Evolutionary conservation across 2,888 invertebrate species (phyloP), one percentile per base, ranked within the genome.

Genomic region (Cerceris rybyensis): DNA sequence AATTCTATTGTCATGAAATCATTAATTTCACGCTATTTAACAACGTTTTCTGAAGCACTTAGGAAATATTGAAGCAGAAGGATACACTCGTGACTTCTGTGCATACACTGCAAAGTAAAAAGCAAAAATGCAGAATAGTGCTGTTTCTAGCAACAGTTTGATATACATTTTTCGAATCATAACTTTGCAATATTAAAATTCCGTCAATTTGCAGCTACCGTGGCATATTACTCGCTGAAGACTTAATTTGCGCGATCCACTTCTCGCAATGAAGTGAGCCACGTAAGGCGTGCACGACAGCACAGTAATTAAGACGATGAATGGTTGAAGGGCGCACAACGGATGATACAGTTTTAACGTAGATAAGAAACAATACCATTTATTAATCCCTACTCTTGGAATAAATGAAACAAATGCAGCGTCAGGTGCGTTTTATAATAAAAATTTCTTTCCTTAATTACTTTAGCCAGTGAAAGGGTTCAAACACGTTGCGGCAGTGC

Each of bases 271-370:
- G 77, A 83, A 85, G 79, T 75, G 81, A 78, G 77, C 78, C 64
- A 61, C 75, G 78, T 78, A 78, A 80, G 86, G 80, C 86, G 73
- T 46, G 67, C 84, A 70, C 86, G 86, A 86, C 84, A 84, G 86
- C 71, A n/a, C 63, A 64, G 76, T 85, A 85, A 85, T 85, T 86
- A 85, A 82, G 86, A 85, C 86, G 85, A 86, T 85, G 85, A 75
- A 85, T 86, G 80, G 76, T 57, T 66, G 58, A 72, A 65, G 54
- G 54, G 61, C 17, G 75, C 50, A 78, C 77, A 78, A 85, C 71
- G 75, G 75, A 82, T 75, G 82, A 86, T 82, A 81, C 68, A 75
- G 75, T 75, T 69, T 84, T 59, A 7, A 54, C 57, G 57, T 54
- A 70, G 86, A 80, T 83, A 77, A 77, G 75, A 72, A 75, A 65